Evolutionary conservation across 2,113 vertebrate genomes (phyloP), one percentile per base, ranked within the genome.

Genomic region (Myxocyprinus asiaticus): DNA sequence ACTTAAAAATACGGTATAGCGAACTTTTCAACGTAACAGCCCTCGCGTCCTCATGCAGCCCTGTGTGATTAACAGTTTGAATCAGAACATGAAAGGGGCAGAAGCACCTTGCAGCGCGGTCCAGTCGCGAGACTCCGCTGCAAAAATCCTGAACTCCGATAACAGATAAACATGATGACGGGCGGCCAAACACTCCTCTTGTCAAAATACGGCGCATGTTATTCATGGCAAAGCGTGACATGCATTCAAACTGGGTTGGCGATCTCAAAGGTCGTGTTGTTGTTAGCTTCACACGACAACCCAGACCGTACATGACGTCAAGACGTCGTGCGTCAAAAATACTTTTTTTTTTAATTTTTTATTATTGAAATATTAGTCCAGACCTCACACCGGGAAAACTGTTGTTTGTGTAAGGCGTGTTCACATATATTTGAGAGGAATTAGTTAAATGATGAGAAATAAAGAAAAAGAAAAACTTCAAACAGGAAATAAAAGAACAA

Each of bases 191-290:
- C 78, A 89, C 48, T n/a, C 87, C 88, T 67, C 88, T 84, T 15
- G 81, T 85, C 58, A 91, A 76, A 62, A 89, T 50, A 53, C 91
- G 92, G 88, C 88, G 90, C 70, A 93, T 78, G 71, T 86, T 74
- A 80, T 84, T 93, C 92, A 92, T 94, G 67, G 81, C 83, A 73
- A 80, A 81, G 88, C 78, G 51, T 68, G 70, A 65, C 59, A 65
- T 67, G 4, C 9, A 71, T 70, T 76, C 69, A 44, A 33, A 33
- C 58, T 9, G 59, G 44, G 10, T 50, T 9, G 12, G 14, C 11
- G 58, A 14, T 44, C 61, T 70, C 61, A 66, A 11, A 59, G 64
- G 70, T 69, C 66, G 42, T 72, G 50, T 62, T 76, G 47, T 0
- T 61, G 69, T 62, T 65, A 9, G 70, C 62, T 33, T 10, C 70